phyloP scores from a whole-genome alignment of 2,888 invertebrate species.

The Polymixis flavicincta region DNA sequence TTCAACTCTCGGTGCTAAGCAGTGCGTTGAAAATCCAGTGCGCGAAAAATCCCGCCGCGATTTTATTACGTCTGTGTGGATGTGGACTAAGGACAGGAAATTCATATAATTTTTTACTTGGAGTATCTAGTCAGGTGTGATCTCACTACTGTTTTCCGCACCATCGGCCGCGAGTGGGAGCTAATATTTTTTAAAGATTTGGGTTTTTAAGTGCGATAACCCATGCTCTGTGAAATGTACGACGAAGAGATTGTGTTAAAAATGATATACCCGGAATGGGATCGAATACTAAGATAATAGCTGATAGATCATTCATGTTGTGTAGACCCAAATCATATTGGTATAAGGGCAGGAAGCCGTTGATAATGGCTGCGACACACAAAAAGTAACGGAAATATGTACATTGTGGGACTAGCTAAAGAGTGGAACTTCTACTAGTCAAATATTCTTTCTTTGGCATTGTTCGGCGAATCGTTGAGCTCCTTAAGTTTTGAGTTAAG shows the following conservation, averaged over 20 bases:
- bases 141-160: neutral
- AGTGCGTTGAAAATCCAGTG: too few species aligned
- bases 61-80: too few species aligned
- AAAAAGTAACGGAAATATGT: neutral
- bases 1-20: too few species aligned
- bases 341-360: neutral
- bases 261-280: neutral
- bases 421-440: neutral
- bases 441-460: too few species aligned
- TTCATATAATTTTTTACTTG: neutral
- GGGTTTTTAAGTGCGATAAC: too few species aligned
- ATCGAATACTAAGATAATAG: neutral
- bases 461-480: too few species aligned
- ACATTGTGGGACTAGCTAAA: too few species aligned
- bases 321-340: neutral
- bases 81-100: neutral
- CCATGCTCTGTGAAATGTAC: too few species aligned
- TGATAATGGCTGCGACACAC: neutral
- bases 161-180: neutral
- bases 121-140: neutral
- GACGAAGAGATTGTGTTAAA: neutral
- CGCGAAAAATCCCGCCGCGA: too few species aligned
- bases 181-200: too few species aligned
- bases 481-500: too few species aligned
- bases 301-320: neutral